Evolutionary conservation across 2,888 invertebrate species (phyloP).

Genomic region (Cosmorhoe ocellata): DNA sequence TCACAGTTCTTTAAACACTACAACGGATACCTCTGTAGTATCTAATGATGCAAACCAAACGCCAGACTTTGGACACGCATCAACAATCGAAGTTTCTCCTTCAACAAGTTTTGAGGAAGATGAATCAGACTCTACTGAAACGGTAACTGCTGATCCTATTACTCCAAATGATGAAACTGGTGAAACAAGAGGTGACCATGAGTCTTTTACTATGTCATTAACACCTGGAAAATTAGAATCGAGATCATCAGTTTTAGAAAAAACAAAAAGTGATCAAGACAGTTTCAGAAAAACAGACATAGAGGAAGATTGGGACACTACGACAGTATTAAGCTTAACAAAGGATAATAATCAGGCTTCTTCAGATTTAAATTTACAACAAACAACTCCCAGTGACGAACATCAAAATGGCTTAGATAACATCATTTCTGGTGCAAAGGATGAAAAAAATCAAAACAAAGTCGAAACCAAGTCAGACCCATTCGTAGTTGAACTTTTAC

Average conservation of each 20-base stretch:
- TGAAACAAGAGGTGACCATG: slow-evolving; percentile 35
- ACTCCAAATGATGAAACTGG: slow-evolving; percentile 25
- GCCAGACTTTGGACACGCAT: slow-evolving; percentile 42
- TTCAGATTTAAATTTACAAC: not conserved
- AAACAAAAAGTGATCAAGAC: slow-evolving; percentile 5
- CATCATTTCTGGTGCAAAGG: not conserved
- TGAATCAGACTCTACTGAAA: slow-evolving; percentile 36
- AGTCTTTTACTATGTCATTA: slow-evolving; percentile 37
- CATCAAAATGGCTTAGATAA: not conserved
- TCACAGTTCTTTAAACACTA: not conserved
- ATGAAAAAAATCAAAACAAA: slow-evolving; percentile 11
- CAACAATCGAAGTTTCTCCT: slow-evolving; percentile 47
- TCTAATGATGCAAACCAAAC: slow-evolving; percentile 2
- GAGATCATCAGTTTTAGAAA: slow-evolving; percentile 43
- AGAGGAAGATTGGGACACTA: slow-evolving; percentile 20
- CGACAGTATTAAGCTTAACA: not conserved
- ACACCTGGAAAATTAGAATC: slow-evolving; percentile 43
- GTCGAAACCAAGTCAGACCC: slow-evolving; percentile 37
- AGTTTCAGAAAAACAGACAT: slow-evolving; percentile 24
- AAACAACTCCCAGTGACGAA: too few species aligned
- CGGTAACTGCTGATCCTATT: slow-evolving; percentile 42
- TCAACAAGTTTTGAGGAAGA: slow-evolving; percentile 40
- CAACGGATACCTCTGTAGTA: slow-evolving; percentile 1
- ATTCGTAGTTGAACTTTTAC: slow-evolving; percentile 38
- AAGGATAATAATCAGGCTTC: slow-evolving; percentile 1